Evolutionary conservation across 2,888 invertebrate genomes (phyloP).

Genomic region (Busseola fusca): DNA sequence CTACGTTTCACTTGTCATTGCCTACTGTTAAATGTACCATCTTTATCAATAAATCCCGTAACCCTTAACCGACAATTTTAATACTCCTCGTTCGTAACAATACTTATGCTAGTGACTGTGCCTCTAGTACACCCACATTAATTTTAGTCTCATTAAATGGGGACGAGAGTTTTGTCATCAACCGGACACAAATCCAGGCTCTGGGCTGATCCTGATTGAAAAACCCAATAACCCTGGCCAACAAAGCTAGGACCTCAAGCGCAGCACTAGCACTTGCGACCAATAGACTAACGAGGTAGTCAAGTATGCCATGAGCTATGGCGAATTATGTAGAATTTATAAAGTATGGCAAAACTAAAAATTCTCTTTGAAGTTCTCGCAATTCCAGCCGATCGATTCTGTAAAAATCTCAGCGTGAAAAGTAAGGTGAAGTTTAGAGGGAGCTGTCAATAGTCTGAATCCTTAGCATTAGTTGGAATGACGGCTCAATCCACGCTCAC

Average conservation of each 20-base stretch:
- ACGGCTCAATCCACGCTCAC: no score
- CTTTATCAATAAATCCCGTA: no score
- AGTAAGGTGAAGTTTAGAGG: no score
- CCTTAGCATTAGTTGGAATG: no score
- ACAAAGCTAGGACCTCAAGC: not conserved
- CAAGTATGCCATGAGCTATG: not conserved
- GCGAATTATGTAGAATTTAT: not conserved
- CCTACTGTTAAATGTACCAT: no score
- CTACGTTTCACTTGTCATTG: no score
- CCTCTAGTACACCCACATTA: not conserved
- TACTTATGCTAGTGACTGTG: no score
- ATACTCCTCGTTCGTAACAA: no score
- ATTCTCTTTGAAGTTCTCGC: rapidly evolving
- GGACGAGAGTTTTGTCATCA: not conserved
- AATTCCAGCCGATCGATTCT: not conserved
- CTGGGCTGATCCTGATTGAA: not conserved
- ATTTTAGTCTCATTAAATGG: not conserved
- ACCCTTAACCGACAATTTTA: no score
- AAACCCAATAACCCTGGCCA: not conserved
- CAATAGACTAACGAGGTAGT: not conserved
- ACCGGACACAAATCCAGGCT: not conserved
- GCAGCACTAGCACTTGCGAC: not conserved
- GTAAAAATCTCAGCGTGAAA: no score
- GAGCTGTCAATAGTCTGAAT: no score
- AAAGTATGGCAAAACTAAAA: not conserved